phyloP scores from a whole-genome alignment of 2,113 vertebrate genomes.

The Lates calcarifer region DNA sequence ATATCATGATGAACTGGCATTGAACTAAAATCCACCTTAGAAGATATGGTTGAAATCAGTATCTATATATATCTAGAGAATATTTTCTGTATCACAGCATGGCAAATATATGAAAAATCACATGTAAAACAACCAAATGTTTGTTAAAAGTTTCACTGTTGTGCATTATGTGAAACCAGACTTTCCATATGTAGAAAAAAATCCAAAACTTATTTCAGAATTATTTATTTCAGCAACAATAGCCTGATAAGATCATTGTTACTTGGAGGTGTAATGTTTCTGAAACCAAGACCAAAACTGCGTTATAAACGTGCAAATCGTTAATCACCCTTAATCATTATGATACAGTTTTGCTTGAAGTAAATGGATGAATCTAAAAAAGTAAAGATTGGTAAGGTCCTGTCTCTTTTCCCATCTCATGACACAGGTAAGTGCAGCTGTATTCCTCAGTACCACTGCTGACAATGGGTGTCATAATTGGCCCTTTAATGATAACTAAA shows the following conservation, averaged over 20 bases:
- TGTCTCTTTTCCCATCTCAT: background rate
- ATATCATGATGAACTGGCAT: too few species aligned
- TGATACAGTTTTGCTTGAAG: too few species aligned
- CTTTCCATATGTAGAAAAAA: too few species aligned
- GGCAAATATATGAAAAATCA: background rate
- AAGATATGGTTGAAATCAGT: background rate
- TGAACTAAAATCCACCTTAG: too few species aligned
- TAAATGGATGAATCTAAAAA: too few species aligned
- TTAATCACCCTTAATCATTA: too few species aligned
- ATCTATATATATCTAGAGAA: background rate
- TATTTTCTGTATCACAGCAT: background rate
- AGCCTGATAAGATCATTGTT: background rate
- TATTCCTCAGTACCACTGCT: background rate
- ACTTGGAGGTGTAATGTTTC: too few species aligned
- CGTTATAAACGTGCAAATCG: too few species aligned
- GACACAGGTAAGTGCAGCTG: background rate
- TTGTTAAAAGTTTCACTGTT: background rate
- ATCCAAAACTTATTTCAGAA: background rate
- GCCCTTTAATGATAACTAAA: background rate
- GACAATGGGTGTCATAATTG: background rate
- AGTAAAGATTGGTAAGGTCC: background rate
- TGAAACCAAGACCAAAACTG: too few species aligned
- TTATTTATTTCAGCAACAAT: background rate
- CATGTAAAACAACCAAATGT: background rate
- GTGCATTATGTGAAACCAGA: too few species aligned